A percentile compares a stretch with the other conserved stretches of the same genome.
phyloP scores from a whole-genome alignment of 1,140 invertebrate genomes.

The Aplysia californica region DNA sequence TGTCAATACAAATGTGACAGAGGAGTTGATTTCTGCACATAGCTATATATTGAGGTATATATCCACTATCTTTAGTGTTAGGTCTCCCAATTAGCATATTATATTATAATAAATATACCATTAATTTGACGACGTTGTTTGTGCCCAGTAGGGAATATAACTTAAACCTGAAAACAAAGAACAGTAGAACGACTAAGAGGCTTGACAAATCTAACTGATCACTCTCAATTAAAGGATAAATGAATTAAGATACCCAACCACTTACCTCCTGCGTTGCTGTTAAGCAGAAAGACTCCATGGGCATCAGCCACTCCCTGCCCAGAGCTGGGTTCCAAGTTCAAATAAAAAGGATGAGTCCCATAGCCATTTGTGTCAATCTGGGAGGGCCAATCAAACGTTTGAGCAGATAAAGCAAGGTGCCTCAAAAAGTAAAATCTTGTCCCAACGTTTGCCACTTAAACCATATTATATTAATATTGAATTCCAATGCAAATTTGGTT shows the following conservation, averaged over 20 bases:
- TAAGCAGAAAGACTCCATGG: conserved; percentile 70
- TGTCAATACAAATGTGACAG: too few species aligned
- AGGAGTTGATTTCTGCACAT: too few species aligned
- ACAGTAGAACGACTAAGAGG: background rate
- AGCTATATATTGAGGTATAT: too few species aligned
- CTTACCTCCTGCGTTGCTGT: conserved; percentile 71
- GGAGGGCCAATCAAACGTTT: background rate
- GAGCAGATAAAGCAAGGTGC: background rate
- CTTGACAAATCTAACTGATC: background rate
- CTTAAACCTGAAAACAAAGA: background rate
- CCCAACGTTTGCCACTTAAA: background rate
- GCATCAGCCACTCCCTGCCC: conserved; percentile 60
- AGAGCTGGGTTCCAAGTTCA: conserved; percentile 67
- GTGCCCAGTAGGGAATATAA: too few species aligned
- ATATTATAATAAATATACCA: too few species aligned
- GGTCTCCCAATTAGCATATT: too few species aligned
- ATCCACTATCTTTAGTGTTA: too few species aligned
- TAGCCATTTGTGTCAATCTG: conserved; percentile 66
- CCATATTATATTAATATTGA: background rate
- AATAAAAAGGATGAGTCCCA: conserved; percentile 73
- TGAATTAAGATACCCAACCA: too few species aligned
- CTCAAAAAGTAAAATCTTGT: background rate
- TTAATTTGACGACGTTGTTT: too few species aligned
- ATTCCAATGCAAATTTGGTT: background rate
- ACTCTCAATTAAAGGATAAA: background rate